Base-by-base conservation (phyloP, 2,888 invertebrate species). In the Crematogaster levior region DNA sequence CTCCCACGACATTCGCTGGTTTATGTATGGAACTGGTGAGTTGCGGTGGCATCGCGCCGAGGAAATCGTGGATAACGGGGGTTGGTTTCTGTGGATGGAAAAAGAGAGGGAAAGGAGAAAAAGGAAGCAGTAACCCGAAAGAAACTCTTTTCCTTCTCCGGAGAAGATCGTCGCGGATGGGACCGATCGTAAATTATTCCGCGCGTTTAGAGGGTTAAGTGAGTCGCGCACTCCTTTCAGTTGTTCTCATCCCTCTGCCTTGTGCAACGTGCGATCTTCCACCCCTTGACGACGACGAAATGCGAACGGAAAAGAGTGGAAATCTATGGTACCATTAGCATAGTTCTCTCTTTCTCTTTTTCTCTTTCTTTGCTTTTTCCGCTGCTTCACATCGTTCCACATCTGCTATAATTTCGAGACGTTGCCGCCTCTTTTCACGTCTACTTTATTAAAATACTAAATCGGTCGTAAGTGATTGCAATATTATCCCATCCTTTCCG, bases 131-230 rank as follows among this genome's bases (percentile, higher is more conserved):
- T 15, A 51, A 51, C 18, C n/a, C 30, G 30, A 72, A 82, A 85
- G 86, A 86, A 83, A 85, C 79, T 72, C 12, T 61, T 37, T 37
- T 37, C 21, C 58, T 9, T 34, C 60, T 65, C 56, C 75, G 87
- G 82, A 79, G 82, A 79, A 89, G 85, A 85, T 85, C 77, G 73
- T 83, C 84, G 82, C 81, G 88, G 84, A 86, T 84, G 88, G 87
- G 85, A 88, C 86, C 90, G 88, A 91, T 91, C 91, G 91, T 91
- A 91, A 91, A 91, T 91, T 91, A 90, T 91, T 91, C 87, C 85
- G 86, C 86, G 85, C 89, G 89, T 90, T 91, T 88, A 90, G 90
- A 90, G 89, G 87, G 85, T 90, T 91, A 86, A 90, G 87, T 89
- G 90, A 91, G 87, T 91, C 88, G 86, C 83, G 85, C 85, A 40